Evolutionary conservation across 2,888 invertebrate genomes (phyloP), one percentile per base, ranked within the genome.

Genomic region (Ornithoptera priamus): DNA sequence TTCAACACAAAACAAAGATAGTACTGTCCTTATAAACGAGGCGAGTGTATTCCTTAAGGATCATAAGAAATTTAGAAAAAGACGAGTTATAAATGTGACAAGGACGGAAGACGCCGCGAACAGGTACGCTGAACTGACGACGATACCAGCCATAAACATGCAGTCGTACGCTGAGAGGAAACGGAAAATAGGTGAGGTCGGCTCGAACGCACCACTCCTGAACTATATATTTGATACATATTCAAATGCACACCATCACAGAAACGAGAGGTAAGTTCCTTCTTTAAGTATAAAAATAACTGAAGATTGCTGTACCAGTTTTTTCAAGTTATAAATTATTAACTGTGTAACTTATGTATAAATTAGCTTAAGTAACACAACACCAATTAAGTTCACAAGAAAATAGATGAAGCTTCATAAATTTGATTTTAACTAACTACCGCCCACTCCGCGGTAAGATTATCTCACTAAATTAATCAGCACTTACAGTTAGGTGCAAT

Each of bases 211-310:
- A 0, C 92, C 92, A 0, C 75, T 92, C 20, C 82, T 92, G 39
- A 92, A 92, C 77, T 92, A 92, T 73, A 92, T 92, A 77, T 92
- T 92, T 73, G 92, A 92, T 76, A 86, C 92, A 5, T 90, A 92
- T 75, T 86, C 90, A 0, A 91, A 89, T 74, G 85, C 88, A 67
- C 92, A 92, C 78, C 87, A 89, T 18, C 91, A 91, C 72, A 86
- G 86, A 71, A 90, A 89, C 78, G 89, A 89, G 68, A 90, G 88
- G 91, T 92, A 76, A 87, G 85, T 58, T 12, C 22, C 6, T 24
- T 15, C 22, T 58, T 56, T 2, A 0, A 22, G 22, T 58, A 10
- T n/a, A 20, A 22, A 22, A 53, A 18, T 10, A 53, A 53, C 18
- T 6, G 5, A 53, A 46, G 15, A 12, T 15, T 4, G 2, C 15